phyloP scores from a whole-genome alignment of 2,797 vertebrate genomes.

The Lagorchestes hirsutus region DNA sequence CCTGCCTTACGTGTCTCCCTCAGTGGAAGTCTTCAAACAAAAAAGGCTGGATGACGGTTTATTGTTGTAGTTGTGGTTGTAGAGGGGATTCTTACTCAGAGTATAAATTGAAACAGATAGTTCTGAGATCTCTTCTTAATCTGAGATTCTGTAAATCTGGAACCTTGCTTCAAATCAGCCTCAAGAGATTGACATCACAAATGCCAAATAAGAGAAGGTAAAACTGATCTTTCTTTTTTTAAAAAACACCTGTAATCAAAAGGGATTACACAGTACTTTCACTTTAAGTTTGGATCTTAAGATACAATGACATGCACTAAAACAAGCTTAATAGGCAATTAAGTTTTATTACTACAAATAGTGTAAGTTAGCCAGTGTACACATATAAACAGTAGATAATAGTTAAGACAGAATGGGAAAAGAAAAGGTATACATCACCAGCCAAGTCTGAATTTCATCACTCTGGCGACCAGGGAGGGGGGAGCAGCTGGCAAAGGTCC shows the following conservation, averaged over 20 bases:
- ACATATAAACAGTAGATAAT: too few species aligned
- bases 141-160: background rate
- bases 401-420: too few species aligned
- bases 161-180: background rate
- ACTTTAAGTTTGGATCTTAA: too few species aligned
- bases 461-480: too few species aligned
- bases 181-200: background rate
- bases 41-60: background rate
- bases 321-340: too few species aligned
- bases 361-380: too few species aligned
- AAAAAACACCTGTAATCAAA: background rate
- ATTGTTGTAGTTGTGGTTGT: background rate
- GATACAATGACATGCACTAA: too few species aligned
- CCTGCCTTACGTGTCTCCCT: background rate
- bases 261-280: too few species aligned
- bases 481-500: too few species aligned
- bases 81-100: background rate
- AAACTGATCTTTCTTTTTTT: background rate
- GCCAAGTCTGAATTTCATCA: too few species aligned
- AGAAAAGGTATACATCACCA: too few species aligned
- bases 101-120: background rate
- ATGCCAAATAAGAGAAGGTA: background rate
- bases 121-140: background rate
- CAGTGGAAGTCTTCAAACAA: background rate
- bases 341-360: too few species aligned